Conservation (phyloP, 2,888 invertebrate genomes). For the Urechis unicinctus region DNA sequence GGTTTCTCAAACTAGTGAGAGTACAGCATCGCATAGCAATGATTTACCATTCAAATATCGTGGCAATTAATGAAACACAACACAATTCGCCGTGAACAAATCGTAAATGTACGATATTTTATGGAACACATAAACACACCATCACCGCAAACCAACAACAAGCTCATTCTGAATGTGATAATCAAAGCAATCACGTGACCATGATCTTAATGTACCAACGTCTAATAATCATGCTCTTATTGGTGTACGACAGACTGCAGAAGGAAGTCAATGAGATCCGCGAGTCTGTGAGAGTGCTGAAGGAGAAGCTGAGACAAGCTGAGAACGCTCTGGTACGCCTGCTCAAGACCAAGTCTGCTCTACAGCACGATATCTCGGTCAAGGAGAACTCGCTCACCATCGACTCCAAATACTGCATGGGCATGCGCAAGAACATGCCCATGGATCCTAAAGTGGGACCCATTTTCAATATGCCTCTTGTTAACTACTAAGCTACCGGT, state of each 20-base stretch:
- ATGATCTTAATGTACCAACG: no score
- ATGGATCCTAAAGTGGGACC: conserved; percentile 49
- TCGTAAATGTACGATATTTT: no score
- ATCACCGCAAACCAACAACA: no score
- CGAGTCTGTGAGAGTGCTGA: conserved; percentile 72
- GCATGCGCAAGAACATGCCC: conserved; percentile 84
- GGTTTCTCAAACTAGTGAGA: conserved; percentile 11
- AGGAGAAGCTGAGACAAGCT: conserved; percentile 68
- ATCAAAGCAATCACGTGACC: no score
- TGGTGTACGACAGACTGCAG: conserved; percentile 63
- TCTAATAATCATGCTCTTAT: not conserved
- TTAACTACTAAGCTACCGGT: no score
- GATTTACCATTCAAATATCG: no score
- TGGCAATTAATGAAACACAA: no score
- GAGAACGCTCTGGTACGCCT: conserved; percentile 54
- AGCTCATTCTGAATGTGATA: no score
- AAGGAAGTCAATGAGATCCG: conserved; percentile 80
- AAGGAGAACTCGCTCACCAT: conserved; percentile 86
- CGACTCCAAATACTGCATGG: conserved; percentile 88
- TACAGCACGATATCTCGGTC: conserved; percentile 78
- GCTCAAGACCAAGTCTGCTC: conserved; percentile 71
- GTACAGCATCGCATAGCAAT: not conserved
- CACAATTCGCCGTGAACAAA: no score
- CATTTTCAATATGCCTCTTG: conserved; percentile 48
- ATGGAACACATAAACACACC: no score